phyloP scores from a whole-genome alignment of 1,140 invertebrate genomes.

The Anastrepha ludens region DNA sequence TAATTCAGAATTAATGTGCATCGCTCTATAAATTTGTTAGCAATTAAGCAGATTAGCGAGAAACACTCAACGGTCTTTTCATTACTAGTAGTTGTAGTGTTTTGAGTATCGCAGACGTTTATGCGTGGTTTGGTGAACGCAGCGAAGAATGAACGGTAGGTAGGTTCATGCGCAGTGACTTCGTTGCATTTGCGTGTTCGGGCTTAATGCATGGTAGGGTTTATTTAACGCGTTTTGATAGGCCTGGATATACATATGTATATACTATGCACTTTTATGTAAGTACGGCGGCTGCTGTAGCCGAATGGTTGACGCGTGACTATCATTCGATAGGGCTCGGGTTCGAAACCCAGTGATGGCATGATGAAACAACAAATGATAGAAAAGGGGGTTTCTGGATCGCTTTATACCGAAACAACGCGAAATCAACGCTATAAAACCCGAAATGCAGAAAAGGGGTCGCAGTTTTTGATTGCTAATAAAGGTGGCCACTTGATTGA shows the following conservation, averaged over 20 bases:
- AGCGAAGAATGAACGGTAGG: background rate
- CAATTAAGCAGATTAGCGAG: constrained; percentile 64
- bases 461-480: too few species aligned
- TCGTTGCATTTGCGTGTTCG: background rate
- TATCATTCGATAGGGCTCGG: too few species aligned
- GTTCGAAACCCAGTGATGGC: too few species aligned
- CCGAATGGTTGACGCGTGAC: too few species aligned
- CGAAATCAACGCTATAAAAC: too few species aligned
- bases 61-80: background rate
- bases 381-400: too few species aligned
- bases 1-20: constrained; percentile 66
- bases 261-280: too few species aligned
- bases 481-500: too few species aligned
- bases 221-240: background rate
- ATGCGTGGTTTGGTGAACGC: background rate
- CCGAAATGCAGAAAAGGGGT: too few species aligned
- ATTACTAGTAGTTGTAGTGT: too few species aligned
- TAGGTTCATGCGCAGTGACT: background rate
- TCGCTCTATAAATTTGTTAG: constrained; percentile 73
- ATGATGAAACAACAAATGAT: too few species aligned
- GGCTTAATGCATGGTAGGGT: constrained; percentile 59
- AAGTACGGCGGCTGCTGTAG: background rate
- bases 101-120: background rate
- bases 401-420: too few species aligned
- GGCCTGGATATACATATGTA: background rate